Evolutionary conservation across 2,888 invertebrate genomes (phyloP), one percentile per base, ranked within the genome.

Genomic region (Xylocampa areola): DNA sequence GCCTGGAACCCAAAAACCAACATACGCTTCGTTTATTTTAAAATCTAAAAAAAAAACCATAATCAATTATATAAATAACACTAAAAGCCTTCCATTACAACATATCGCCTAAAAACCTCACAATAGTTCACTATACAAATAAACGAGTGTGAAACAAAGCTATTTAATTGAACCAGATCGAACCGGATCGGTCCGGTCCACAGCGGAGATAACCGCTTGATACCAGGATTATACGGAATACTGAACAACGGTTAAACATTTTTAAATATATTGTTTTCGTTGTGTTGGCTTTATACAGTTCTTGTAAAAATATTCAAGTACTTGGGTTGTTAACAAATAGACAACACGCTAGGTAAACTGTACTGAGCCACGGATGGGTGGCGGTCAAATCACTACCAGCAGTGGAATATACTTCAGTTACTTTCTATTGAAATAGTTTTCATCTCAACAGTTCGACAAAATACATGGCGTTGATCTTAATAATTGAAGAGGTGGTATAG

Each of bases 131-230:
- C 17, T 17, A 29, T 33, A 45, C 51, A 52, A 69, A 70, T 37
- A 61, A 53, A 52, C 45, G 29, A 40, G 30, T 60, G 47, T 52
- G 54, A 48, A 60, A 71, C 58, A 65, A 60, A 65, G 54, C 64
- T 59, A 48, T 69, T 69, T 69, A 70, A 70, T 70, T 70, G 70
- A 69, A 69, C 62, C 51, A 54, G 67, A 63, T 57, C 54, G 65
- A 54, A 70, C 61, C 23, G 37, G 61, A 45, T 49, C 47, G 48
- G 6, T 13, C 35, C 21, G 48, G 64, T 60, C 60, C 53, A 36
- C 25, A 45, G 23, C 21, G 33, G 27, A 30, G 57, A 68, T 58
- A 71, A 44, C 68, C 25, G 41, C 54, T 52, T 70, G 48, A 63
- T 51, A 53, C 63, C 45, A 39, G 59, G 70, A 67, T 69, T 70